Evolutionary conservation across 2,113 vertebrate species (phyloP).

Genomic region (Hyla sarda): DNA sequence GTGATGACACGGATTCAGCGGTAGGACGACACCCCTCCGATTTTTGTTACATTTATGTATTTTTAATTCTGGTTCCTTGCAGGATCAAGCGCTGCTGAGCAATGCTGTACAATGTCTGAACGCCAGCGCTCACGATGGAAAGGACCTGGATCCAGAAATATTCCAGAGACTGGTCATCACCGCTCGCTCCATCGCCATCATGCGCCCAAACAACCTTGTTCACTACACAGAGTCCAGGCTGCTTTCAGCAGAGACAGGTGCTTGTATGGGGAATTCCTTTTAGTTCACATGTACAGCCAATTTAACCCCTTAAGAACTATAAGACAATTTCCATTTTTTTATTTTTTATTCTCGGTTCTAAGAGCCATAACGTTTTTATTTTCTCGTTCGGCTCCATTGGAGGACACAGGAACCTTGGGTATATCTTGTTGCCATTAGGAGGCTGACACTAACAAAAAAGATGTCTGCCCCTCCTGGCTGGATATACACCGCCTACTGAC

Average conservation of each 20-base stretch:
- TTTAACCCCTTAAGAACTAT: too few species aligned
- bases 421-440: too few species aligned
- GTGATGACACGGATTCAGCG: conserved; percentile 66
- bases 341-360: too few species aligned
- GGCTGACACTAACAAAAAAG: too few species aligned
- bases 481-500: too few species aligned
- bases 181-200: conserved; percentile 95
- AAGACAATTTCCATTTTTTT: too few species aligned
- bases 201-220: conserved; percentile 96
- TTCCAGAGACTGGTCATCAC: conserved; percentile 98
- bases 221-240: conserved; percentile 93
- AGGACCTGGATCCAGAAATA: conserved; percentile 93
- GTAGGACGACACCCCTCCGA: background rate
- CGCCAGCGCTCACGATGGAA: conserved; percentile 86
- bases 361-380: too few species aligned
- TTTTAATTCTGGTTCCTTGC: background rate
- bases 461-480: too few species aligned
- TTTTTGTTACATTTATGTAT: too few species aligned
- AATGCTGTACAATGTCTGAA: conserved; percentile 96
- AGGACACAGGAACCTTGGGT: too few species aligned
- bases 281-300: too few species aligned
- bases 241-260: conserved; percentile 84
- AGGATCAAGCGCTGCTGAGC: conserved; percentile 97
- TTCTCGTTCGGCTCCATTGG: too few species aligned
- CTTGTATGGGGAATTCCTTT: background rate